Conservation (phyloP, 2,797 vertebrate genomes). For the Anas flavirostris region DNA sequence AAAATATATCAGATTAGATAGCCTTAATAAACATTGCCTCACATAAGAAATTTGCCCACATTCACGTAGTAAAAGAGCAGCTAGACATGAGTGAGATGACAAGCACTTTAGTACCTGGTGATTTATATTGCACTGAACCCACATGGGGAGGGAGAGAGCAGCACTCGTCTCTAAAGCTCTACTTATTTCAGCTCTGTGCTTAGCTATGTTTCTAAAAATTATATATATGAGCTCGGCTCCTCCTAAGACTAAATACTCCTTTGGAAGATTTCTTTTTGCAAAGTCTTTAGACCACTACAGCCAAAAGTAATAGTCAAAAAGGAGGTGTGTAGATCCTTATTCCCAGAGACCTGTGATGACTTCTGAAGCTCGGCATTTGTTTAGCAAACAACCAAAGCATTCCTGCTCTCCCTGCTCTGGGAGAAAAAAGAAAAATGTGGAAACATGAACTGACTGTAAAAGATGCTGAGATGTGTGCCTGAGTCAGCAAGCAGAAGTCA, state of each 20-base stretch:
- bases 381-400: not conserved
- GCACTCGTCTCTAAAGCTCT: not conserved
- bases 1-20: not conserved
- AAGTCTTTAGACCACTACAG: not conserved
- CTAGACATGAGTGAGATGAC: not conserved
- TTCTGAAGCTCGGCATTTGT: not conserved
- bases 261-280: not conserved
- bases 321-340: not conserved
- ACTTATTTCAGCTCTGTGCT: not conserved
- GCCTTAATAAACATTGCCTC: not conserved
- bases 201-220: not conserved
- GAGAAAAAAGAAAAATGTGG: not conserved
- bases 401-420: not conserved
- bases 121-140: not conserved
- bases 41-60: not conserved
- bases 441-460: not conserved
- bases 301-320: not conserved
- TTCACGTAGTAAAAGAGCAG: not conserved
- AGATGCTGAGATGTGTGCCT: not conserved
- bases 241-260: not conserved
- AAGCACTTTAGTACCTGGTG: not conserved
- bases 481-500: not conserved
- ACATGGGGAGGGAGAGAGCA: not conserved
- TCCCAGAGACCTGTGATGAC: not conserved
- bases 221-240: not conserved